A percentile compares a stretch with the other conserved stretches of the same genome.
Evolutionary conservation across 2,113 vertebrate species (phyloP).

Genomic region (Turdus rufiventris): DNA sequence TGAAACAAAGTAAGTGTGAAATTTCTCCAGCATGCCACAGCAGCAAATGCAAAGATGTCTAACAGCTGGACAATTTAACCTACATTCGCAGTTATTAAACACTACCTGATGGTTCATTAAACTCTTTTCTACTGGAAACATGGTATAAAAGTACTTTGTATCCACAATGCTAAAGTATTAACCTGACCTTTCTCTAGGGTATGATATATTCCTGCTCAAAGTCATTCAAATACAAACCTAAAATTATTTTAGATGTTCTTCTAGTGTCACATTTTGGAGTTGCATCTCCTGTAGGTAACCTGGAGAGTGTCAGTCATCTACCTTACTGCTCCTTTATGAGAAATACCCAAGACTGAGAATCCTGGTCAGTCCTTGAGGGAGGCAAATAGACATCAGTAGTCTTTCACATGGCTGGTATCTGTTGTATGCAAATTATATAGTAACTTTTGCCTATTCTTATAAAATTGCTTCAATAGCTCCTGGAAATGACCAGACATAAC

Average conservation of each 20-base stretch:
- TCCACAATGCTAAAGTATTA: neutral
- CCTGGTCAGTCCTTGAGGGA: neutral
- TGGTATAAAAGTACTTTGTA: neutral
- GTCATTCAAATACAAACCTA: neutral
- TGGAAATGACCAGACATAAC: neutral
- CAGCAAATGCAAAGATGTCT: neutral
- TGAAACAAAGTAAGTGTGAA: slow-evolving; percentile 56
- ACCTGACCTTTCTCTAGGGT: slow-evolving; percentile 1
- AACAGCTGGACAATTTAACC: slow-evolving; percentile 61
- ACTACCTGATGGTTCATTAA: slow-evolving; percentile 46
- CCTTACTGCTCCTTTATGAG: neutral
- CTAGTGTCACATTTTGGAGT: neutral
- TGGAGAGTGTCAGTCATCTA: neutral
- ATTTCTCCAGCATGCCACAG: slow-evolving; percentile 20
- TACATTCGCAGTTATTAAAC: slow-evolving; percentile 53
- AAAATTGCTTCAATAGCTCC: neutral
- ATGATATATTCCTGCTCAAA: neutral
- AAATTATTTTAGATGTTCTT: neutral
- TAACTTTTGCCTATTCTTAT: neutral
- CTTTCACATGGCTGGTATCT: neutral
- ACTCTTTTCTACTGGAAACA: slow-evolving; percentile 37
- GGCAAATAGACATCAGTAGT: neutral
- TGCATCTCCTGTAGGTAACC: neutral
- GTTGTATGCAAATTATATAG: neutral
- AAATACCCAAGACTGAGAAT: neutral